These are phyloP conservation scores for Cyaniris semiargus DNA, from an alignment of 2,888 invertebrate genomes.

Conservation along the genomic window DNA sequence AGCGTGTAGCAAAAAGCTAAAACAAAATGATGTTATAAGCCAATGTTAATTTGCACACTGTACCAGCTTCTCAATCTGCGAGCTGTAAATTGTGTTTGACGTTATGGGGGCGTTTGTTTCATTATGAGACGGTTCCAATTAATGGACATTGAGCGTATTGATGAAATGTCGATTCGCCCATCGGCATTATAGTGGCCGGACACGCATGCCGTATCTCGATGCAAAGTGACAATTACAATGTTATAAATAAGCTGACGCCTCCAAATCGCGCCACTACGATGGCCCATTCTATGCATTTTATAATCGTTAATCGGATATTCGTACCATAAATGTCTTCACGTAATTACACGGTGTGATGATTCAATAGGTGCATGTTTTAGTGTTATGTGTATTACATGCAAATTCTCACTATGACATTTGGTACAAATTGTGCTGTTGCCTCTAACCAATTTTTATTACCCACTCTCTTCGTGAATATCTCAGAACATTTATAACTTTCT, in stretches of 20 bases:
- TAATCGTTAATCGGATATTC: conserved; percentile 42
- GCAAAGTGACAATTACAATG: conserved; percentile 49
- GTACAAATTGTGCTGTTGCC: neutral
- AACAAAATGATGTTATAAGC: neutral
- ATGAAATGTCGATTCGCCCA: conserved; percentile 52
- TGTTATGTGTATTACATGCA: conserved; percentile 12
- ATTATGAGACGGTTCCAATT: conserved; percentile 40
- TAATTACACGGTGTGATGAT: conserved; percentile 33
- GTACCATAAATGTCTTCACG: conserved; percentile 35
- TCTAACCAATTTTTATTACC: neutral
- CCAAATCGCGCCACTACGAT: conserved; percentile 42
- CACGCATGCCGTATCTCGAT: conserved; percentile 62
- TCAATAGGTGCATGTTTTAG: conserved; percentile 19
- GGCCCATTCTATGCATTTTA: conserved; percentile 44
- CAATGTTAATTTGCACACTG: neutral
- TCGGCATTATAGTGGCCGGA: conserved; percentile 53
- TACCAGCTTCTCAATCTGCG: conserved; percentile 10
- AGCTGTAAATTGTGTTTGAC: conserved; percentile 29
- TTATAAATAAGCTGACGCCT: conserved; percentile 55
- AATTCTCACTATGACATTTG: conserved; percentile 4
- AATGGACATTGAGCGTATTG: conserved; percentile 42
- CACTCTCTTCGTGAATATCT: neutral
- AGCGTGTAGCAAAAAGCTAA: neutral
- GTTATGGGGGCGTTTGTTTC: conserved; percentile 37
- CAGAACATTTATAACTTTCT: neutral